phyloP scores from a whole-genome alignment of 2,113 vertebrate genomes.

The Scartelaos histophorus region DNA sequence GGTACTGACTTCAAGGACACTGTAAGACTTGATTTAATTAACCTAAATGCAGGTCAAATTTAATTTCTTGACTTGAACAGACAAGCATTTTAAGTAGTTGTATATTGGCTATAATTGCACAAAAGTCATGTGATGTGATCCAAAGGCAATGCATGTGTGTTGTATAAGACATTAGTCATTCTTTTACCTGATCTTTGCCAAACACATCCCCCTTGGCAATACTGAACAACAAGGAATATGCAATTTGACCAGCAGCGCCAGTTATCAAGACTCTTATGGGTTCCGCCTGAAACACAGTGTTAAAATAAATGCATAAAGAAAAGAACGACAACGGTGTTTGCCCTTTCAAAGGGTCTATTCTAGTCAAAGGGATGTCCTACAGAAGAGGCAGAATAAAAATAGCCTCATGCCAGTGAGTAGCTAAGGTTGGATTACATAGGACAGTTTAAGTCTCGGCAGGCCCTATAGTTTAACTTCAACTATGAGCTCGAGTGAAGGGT shows the following conservation, averaged over 20 bases:
- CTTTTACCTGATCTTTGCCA: slow-evolving; percentile 92
- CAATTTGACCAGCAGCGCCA: slow-evolving; percentile 95
- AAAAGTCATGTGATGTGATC: too few relatives aligned
- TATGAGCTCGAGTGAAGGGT: neutral
- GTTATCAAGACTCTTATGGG: slow-evolving; percentile 92
- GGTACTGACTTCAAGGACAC: slow-evolving; percentile 40
- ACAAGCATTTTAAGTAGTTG: neutral
- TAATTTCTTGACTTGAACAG: neutral
- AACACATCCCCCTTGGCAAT: slow-evolving; percentile 98
- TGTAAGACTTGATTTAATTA: neutral
- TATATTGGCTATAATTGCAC: neutral
- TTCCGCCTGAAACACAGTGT: slow-evolving; percentile 78
- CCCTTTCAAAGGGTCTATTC: slow-evolving; percentile 21
- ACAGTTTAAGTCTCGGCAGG: slow-evolving; percentile 35
- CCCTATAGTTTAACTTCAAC: slow-evolving; percentile 8
- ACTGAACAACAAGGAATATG: slow-evolving; percentile 92
- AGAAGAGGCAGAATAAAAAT: slow-evolving; percentile 57
- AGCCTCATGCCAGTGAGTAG: slow-evolving; percentile 27
- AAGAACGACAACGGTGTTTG: neutral
- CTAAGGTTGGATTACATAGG: slow-evolving; percentile 36
- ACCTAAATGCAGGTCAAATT: neutral
- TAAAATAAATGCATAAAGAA: neutral
- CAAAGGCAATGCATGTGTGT: slow-evolving; percentile 16
- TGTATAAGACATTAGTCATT: slow-evolving; percentile 14
- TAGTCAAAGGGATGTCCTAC: slow-evolving; percentile 31